Base-by-base conservation (phyloP, 92 coral and sea anemone species). In the Micromussa lordhowensis region DNA sequence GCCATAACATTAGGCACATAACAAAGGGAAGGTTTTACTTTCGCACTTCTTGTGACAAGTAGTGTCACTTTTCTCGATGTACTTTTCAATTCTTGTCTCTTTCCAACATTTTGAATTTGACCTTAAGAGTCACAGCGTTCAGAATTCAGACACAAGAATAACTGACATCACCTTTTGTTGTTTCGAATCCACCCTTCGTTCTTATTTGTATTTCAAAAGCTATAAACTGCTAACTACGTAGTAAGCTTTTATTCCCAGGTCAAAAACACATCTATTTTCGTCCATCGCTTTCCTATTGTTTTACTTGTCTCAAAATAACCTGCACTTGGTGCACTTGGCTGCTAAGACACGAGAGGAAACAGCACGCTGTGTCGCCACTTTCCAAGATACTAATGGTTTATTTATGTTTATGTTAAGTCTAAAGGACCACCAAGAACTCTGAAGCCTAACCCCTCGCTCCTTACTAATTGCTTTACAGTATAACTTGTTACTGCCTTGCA, bases 401-500 rank as follows among this genome's bases (percentile, higher is more conserved):
- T 57, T 81, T 64, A 40, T 81, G 40, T 71, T 53, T 35, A 83
- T 49, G 53, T 64, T 69, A 44, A 48, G 7, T 18, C 86, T 68
- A 82, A 82, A n/a, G 77, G 54, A 48, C 81, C 26, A 57, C 88
- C 17, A n/a, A 55, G 53, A 36, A 12, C 51, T 74, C 35, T 84
- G 19, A 31, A 74, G 13, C 12, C 55, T 24, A 15, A 32, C 18
- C 24, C 1, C 76, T 35, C 22, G 24, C 24, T 71, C 18, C 26
- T 34, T 17, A 13, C 15, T n/a, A 71, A 31, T 71, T 18, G 44
- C 21, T 36, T 13, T 35, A 38, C 18, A 7, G 30, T 32, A 3
- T 49, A 21, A 84, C 68, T 15, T 26, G 79, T 31, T 3, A 51
- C 31, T 53, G 70, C 87, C 87, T 55, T 55, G 87, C 87, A 83